These are phyloP conservation scores for Zosterops japonicus DNA, from an alignment of 2,113 vertebrate genomes.

Conservation along the genomic window DNA sequence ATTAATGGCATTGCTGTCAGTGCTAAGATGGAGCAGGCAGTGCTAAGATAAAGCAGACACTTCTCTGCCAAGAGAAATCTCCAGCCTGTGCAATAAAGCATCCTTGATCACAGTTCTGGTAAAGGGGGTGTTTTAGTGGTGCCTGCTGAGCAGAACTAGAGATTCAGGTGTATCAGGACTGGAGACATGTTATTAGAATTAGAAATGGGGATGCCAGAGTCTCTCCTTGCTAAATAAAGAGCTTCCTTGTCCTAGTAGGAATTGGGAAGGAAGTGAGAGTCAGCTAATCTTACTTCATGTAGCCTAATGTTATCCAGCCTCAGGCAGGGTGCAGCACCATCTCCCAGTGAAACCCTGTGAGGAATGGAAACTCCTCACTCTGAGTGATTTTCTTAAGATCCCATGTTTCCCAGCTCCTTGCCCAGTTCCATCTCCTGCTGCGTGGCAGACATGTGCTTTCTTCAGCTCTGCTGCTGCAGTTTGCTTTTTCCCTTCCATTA, in stretches of 20 bases:
- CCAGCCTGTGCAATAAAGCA: background rate
- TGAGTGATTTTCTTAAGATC: background rate
- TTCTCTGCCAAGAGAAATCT: background rate
- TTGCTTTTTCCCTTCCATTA: background rate
- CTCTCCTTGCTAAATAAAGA: background rate
- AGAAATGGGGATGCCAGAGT: background rate
- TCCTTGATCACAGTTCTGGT: background rate
- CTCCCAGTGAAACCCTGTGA: background rate
- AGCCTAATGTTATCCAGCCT: background rate
- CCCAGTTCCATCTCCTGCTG: background rate
- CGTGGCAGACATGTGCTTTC: background rate
- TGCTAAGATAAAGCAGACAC: background rate
- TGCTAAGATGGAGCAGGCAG: background rate
- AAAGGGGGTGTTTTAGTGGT: background rate
- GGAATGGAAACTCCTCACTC: background rate
- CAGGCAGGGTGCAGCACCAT: background rate
- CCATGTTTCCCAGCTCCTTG: background rate
- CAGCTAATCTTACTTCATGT: background rate
- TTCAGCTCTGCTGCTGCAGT: background rate
- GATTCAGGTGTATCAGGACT: background rate
- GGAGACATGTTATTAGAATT: background rate
- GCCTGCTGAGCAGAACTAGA: background rate
- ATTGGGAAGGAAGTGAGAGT: background rate
- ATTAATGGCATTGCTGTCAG: background rate
- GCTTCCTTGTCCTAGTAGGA: background rate